Conservation (phyloP, 2,113 vertebrate genomes). For the Hippoglossus stenolepis region DNA sequence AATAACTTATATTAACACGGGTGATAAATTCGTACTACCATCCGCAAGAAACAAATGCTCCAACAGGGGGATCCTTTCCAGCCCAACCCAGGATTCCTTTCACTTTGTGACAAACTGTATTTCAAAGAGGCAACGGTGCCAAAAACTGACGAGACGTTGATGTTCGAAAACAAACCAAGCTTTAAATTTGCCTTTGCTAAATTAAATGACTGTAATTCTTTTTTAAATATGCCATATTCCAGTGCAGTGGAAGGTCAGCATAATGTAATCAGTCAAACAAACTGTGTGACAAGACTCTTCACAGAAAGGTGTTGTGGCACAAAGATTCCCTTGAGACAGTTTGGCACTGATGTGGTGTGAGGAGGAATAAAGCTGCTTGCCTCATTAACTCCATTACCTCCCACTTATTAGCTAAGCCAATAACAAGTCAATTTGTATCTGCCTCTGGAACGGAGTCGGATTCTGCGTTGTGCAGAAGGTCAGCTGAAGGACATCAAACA, state of each 20-base stretch:
- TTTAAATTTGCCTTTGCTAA: no score
- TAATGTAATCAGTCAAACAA: slow-evolving; percentile 6
- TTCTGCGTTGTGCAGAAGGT: neutral
- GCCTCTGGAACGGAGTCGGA: neutral
- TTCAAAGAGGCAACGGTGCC: no score
- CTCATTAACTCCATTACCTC: slow-evolving; percentile 30
- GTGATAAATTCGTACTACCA: no score
- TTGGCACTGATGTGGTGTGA: slow-evolving; percentile 9
- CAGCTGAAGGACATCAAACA: neutral
- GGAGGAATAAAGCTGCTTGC: slow-evolving; percentile 13
- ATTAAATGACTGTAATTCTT: no score
- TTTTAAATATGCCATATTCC: neutral
- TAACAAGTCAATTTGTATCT: neutral
- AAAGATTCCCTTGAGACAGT: neutral
- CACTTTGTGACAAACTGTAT: no score
- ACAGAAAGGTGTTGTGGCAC: neutral
- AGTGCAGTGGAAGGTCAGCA: neutral
- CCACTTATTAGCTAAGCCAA: slow-evolving; percentile 9
- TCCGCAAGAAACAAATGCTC: no score
- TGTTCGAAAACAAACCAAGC: no score
- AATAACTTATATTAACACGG: no score
- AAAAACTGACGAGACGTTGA: no score
- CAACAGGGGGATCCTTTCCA: no score
- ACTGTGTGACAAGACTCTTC: neutral
- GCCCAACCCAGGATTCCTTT: no score